phyloP scores from a whole-genome alignment of 1,140 invertebrate species.

The Meloidogyne floridensis region DNA sequence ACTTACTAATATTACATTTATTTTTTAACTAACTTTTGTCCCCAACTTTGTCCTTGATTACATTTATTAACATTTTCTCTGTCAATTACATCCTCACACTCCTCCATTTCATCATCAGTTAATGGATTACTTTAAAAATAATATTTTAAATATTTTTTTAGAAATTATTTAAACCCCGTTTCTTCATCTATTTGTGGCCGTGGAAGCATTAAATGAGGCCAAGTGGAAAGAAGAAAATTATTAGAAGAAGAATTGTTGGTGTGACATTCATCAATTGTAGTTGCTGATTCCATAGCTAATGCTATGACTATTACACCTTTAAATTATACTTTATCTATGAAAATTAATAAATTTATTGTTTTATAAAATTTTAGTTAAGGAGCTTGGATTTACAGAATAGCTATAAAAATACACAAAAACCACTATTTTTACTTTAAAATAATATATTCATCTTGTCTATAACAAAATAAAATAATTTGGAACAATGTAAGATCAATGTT shows the following conservation, averaged over 20 bases:
- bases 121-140: background rate
- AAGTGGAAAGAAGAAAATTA: constrained; percentile 14
- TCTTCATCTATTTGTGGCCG: background rate
- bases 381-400: too few relatives aligned
- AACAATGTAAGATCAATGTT: too few relatives aligned
- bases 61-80: background rate
- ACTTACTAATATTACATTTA: background rate
- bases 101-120: constrained; percentile 1
- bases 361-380: too few relatives aligned
- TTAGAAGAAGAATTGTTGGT: background rate
- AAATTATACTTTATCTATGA: background rate
- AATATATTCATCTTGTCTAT: too few relatives aligned
- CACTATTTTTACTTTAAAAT: too few relatives aligned
- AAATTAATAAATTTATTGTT: too few relatives aligned
- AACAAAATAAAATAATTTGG: too few relatives aligned
- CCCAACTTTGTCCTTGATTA: too few relatives aligned
- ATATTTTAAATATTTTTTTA: background rate
- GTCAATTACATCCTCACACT: background rate
- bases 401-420: too few relatives aligned
- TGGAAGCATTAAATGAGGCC: constrained; percentile 16
- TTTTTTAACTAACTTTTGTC: background rate
- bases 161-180: background rate
- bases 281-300: constrained; percentile 23
- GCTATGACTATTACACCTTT: constrained; percentile 27
- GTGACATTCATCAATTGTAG: background rate